Percentiles rank a stretch among this genome's conserved stretches.
Conservation (phyloP, 2,888 invertebrate species). For the Lasioglossum zephyrum region DNA sequence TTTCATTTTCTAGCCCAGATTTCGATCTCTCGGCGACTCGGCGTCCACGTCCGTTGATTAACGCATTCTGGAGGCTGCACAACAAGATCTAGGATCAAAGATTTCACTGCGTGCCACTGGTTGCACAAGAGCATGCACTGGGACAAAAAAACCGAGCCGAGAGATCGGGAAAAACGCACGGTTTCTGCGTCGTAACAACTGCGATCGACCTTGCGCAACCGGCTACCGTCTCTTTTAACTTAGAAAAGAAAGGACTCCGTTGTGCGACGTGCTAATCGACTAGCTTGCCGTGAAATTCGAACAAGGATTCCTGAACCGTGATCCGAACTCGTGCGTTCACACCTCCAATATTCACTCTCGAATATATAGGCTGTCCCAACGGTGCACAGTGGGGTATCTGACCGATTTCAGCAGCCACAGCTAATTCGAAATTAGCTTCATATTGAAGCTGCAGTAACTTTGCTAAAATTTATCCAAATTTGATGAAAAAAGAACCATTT, state of each 20-base stretch:
- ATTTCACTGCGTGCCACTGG: not conserved
- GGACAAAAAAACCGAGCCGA: not conserved
- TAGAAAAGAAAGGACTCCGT: not conserved
- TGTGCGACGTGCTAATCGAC: not conserved
- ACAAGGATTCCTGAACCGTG: not conserved
- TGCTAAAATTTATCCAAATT: too few species aligned
- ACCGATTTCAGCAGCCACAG: too few species aligned
- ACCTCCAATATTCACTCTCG: too few species aligned
- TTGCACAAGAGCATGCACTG: constrained; percentile 13
- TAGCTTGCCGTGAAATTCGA: not conserved
- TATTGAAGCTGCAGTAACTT: too few species aligned
- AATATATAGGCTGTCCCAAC: too few species aligned
- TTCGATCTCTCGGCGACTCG: not conserved
- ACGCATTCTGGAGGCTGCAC: not conserved
- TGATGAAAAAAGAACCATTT: too few species aligned
- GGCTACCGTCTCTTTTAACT: not conserved
- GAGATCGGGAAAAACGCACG: not conserved
- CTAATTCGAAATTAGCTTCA: too few species aligned
- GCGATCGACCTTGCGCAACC: constrained; percentile 13
- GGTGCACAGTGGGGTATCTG: too few species aligned
- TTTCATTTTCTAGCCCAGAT: not conserved
- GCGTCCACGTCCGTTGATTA: not conserved
- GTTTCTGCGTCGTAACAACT: constrained; percentile 3
- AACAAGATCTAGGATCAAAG: not conserved
- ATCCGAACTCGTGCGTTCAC: not conserved